These are phyloP conservation scores for Elaphurus davidianus DNA, from an alignment of 2,113 vertebrate species.

Conservation along the genomic window DNA sequence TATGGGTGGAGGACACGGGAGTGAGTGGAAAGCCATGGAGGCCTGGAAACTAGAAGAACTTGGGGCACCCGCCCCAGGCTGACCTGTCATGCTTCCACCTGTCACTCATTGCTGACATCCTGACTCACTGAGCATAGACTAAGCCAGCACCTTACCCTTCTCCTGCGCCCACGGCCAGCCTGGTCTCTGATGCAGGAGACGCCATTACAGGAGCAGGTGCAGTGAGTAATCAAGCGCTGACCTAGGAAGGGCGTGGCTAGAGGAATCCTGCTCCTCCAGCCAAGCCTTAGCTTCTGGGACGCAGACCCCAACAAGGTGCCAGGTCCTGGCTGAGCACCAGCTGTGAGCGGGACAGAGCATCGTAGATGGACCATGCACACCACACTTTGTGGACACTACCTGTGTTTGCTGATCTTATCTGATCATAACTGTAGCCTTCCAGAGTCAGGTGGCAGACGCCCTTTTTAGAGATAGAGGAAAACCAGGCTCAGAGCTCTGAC, in stretches of 20 bases:
- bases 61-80: neutral
- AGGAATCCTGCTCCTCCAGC: neutral
- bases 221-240: neutral
- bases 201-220: neutral
- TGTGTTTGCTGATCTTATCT: neutral
- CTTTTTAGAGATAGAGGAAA: neutral
- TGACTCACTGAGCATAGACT: too few species aligned
- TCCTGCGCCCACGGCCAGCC: neutral
- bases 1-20: neutral
- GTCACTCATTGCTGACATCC: neutral
- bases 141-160: neutral
- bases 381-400: fast-evolving
- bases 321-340: too few species aligned
- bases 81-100: neutral
- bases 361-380: fast-evolving
- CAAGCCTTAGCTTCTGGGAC: neutral
- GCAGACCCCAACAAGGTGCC: neutral
- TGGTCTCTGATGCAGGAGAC: neutral
- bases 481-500: too few species aligned
- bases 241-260: neutral
- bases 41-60: neutral
- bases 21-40: neutral
- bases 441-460: neutral
- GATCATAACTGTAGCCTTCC: neutral
- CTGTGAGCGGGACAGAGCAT: neutral